Evolutionary conservation across 92 coral and sea anemone genomes (phyloP), one percentile per base, ranked within the genome.

Genomic region (Parazoanthus atlanticus): DNA sequence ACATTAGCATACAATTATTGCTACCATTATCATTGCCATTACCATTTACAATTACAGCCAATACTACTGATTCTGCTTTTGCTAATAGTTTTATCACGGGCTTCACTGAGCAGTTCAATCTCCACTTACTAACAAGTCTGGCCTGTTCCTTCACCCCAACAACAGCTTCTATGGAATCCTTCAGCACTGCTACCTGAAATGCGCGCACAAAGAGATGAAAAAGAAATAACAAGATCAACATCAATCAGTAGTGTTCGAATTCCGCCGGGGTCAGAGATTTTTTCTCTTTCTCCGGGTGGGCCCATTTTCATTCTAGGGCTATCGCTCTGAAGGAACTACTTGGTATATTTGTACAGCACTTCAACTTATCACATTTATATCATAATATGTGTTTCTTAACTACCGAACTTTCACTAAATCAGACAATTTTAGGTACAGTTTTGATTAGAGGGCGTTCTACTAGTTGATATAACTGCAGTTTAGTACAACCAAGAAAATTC

Each of bases 131-230:
- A 65, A 49, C 86, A 12, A 96, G 88, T 80, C 92, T 86, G 58
- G 96, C 96, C 74, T 96, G 98, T 65, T 91, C 88, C 69, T 90
- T 88, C 73, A 96, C 93, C 17, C 94, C 98, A n/a, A 84, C 84
- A 58, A 89, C 78, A 30, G 92, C 85, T 92, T 96, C 98, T 46
- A 96, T 92, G 23, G 98, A 94, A 32, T 86, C 87, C 47, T 91
- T 91, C 10, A 96, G 91, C 64, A 94, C 97, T 28, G 97, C 98
- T 56, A 94, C 95, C 98, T 96, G 79, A 71, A 81, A 88, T 30
- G 36, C 64, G 12, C 33, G 41, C 38, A 71, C 5, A 43, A 33
- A 23, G 3, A 19, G 11, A 40, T 21, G 2, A 52, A 49, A 32
- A 28, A 72, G 11, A 32, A 30, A 31, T 41, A 41, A 34, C 25